These are phyloP conservation scores for Agrilus planipennis DNA, from an alignment of 1,140 invertebrate species.

Conservation along the genomic window DNA sequence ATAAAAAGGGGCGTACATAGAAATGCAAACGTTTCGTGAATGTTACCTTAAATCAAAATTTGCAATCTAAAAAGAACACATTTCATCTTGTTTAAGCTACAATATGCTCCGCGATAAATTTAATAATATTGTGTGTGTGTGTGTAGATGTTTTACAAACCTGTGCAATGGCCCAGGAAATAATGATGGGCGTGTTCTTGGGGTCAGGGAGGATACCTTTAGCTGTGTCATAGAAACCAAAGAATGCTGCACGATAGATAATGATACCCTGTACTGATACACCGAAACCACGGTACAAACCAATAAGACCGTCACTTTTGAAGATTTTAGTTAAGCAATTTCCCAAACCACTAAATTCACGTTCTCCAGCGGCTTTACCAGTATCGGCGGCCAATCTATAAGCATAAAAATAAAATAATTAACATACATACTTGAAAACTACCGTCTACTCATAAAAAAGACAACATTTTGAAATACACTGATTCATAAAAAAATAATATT, in stretches of 20 bases:
- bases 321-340: conserved; percentile 73
- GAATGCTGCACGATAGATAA: conserved; percentile 80
- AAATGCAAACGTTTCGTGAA: no score
- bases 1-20: no score
- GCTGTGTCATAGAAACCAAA: conserved; percentile 90
- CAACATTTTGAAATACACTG: no score
- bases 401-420: neutral
- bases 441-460: no score
- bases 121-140: neutral
- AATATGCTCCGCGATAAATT: conserved; percentile 1
- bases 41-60: no score
- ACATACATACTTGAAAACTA: neutral
- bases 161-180: conserved; percentile 74
- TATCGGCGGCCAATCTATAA: conserved; percentile 64
- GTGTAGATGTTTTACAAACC: no score
- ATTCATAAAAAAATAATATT: no score
- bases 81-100: neutral
- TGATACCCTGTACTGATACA: conserved; percentile 82
- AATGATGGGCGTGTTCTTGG: conserved; percentile 65
- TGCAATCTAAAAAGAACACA: neutral
- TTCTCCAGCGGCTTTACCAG: conserved; percentile 59
- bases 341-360: conserved; percentile 75
- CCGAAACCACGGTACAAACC: conserved; percentile 85
- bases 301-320: conserved; percentile 66
- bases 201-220: conserved; percentile 75